Base-by-base conservation (phyloP, 2,888 invertebrate species). In the Sialis fuliginosa region DNA sequence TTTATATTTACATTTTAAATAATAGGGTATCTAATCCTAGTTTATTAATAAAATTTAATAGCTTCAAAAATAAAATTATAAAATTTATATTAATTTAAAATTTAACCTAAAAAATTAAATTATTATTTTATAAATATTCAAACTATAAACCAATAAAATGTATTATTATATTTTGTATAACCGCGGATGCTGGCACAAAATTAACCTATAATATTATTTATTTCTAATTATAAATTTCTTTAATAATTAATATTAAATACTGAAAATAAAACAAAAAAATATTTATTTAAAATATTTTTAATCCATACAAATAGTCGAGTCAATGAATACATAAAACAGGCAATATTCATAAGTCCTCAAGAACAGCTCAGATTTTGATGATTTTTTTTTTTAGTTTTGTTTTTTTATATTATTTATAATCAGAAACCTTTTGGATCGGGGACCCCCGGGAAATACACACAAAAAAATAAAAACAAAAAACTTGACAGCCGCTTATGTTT, bases 11-110 rank as follows among this genome's bases (percentile, higher is more conserved):
- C 56, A 60, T 61, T 62, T 61, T 63, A 60, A 67, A 75, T 76
- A 77, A 75, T 72, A 74, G 74, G 74, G 75, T 75, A 75, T 75
- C 75, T 75, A 75, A 77, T 75, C 73, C 75, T 74, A 74, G 75
- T 76, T 70, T 74, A 64, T 61, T 52, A 52, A 53, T 50, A 58
- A 61, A 62, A 54, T 61, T 57, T 60, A 51, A 57, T 64, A 70
- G 64, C 62, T 64, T 60, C 66, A 64, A 61, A 62, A 65, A 65
- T 49, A 62, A 58, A 62, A 62, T 62, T 54, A 52, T 56, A 55
- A 53, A 53, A 53, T 54, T 62, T 57, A 60, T 61, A 59, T 55
- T 60, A 62, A 68, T 67, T 70, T 69, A 65, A 70, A 75, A 72
- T 69, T 72, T 74, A 67, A 75, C 73, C 54, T 70, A 12, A 69